Evolutionary conservation across 1,140 invertebrate species (phyloP).

Genomic region (Bombus soroeensis): DNA sequence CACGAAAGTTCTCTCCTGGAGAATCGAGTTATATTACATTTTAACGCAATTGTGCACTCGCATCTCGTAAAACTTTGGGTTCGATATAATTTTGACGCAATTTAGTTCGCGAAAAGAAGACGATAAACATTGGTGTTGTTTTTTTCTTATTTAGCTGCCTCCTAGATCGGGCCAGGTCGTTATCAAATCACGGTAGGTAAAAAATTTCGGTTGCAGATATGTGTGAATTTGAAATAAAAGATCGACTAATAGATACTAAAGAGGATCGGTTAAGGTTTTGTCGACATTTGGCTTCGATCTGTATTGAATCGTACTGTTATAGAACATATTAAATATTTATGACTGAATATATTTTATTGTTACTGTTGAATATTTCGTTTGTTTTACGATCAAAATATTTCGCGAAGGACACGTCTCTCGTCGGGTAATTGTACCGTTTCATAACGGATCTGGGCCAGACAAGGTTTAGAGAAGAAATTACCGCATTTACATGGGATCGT

Average conservation of each 20-base stretch:
- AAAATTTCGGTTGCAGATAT: neutral
- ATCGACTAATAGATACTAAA: too few relatives aligned
- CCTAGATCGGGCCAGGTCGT: neutral
- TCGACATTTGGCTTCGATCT: neutral
- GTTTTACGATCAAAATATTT: neutral
- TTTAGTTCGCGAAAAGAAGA: neutral
- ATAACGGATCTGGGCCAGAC: too few relatives aligned
- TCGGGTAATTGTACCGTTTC: neutral
- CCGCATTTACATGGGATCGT: too few relatives aligned
- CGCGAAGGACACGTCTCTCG: neutral
- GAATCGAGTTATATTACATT: neutral
- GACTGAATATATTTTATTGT: neutral
- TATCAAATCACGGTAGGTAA: neutral
- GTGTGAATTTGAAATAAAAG: neutral
- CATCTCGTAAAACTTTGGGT: too few relatives aligned
- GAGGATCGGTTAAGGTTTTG: neutral
- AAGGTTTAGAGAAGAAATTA: neutral
- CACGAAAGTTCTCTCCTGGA: conserved; percentile 13
- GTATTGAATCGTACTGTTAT: neutral
- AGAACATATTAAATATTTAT: neutral
- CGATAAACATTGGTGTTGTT: too few relatives aligned
- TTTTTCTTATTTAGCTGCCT: too few relatives aligned
- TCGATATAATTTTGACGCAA: neutral
- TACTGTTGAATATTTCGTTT: neutral
- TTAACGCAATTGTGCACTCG: neutral